A percentile compares a stretch with the other conserved stretches of the same genome.
Evolutionary conservation across 2,797 vertebrate genomes (phyloP).

Genomic region (Toxotes lorentzi): DNA sequence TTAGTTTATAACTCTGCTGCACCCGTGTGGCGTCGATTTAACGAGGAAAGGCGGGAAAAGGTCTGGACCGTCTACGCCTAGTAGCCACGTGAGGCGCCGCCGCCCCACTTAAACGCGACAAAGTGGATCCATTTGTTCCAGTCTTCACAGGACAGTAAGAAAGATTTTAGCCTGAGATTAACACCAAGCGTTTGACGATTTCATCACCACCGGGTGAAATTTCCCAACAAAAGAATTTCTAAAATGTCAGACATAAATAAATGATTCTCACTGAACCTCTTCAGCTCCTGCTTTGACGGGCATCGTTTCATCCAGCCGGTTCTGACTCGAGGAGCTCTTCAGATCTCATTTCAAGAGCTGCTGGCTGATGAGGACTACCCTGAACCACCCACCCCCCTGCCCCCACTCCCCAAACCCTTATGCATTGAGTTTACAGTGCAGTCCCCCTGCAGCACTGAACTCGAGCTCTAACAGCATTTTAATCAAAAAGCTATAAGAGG

Average conservation of each 20-base stretch:
- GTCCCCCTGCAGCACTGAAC: background rate
- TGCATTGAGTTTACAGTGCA: background rate
- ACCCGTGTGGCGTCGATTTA: background rate
- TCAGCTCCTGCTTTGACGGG: background rate
- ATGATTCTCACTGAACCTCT: conserved; percentile 4
- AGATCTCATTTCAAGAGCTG: conserved; percentile 35
- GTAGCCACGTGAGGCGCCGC: background rate
- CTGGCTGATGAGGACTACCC: conserved; percentile 13
- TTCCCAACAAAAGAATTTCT: conserved; percentile 7
- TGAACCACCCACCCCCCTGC: background rate
- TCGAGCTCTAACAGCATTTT: conserved; percentile 2
- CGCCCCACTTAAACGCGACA: too few species aligned
- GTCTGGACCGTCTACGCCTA: too few species aligned
- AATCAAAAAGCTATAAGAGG: conserved; percentile 23
- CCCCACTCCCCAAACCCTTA: background rate
- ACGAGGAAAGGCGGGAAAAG: background rate
- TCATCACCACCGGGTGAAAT: background rate
- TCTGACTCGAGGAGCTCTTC: conserved; percentile 9
- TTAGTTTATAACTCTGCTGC: background rate
- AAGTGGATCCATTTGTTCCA: background rate
- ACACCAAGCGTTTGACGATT: conserved; percentile 17
- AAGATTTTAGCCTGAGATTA: too few species aligned
- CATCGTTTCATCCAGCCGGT: background rate
- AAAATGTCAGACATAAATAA: conserved; percentile 49
- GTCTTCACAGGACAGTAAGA: too few species aligned